Evolutionary conservation across 2,888 invertebrate species (phyloP), one percentile per base, ranked within the genome.

Genomic region (Cheilosia pagana): DNA sequence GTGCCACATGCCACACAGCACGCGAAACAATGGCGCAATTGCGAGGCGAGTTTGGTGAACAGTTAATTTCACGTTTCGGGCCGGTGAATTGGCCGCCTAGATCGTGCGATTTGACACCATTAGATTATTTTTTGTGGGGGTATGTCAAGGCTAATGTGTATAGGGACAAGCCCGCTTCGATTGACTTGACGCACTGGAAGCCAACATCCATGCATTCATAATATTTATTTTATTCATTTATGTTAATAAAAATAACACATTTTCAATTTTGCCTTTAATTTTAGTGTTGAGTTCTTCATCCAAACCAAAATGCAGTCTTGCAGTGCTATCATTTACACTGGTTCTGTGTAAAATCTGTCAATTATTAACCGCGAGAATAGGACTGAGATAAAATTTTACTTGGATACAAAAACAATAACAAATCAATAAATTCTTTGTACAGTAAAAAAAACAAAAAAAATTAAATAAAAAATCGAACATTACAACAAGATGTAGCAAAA

Each of bases 261-360:
- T 19, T 55, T 48, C 45, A 31, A 41, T 63, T 14, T 41, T n/a
- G 45, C 12, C 79, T 70, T 7, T 63, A 31, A 14, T 87, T 87
- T 16, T 81, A 88, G 88, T 88, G 41, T 43, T 87, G 59, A 87
- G 87, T 70, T 86, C 87, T 39, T 82, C 88, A 59, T 68, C 83
- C 41, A 62, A 75, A 77, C 63, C 68, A 12, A 28, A 45, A 72
- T 55, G 68, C 43, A 81, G 53, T 55, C 21, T 78, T 19, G 21
- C 60, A 10, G 25, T 87, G 23, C 31, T 87, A 48, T 48, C 76
- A 45, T 14, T 87, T 16, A 55, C 72, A 62, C 23, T 85, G 45
- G 21, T 83, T 25, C 25, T 87, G n/a, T 77, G 52, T 55, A 76
- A 57, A 74, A 48, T 81, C 65, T 63, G 85, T 87, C 86, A 87